phyloP scores from a whole-genome alignment of 2,113 vertebrate genomes.

The Clarias magur region DNA sequence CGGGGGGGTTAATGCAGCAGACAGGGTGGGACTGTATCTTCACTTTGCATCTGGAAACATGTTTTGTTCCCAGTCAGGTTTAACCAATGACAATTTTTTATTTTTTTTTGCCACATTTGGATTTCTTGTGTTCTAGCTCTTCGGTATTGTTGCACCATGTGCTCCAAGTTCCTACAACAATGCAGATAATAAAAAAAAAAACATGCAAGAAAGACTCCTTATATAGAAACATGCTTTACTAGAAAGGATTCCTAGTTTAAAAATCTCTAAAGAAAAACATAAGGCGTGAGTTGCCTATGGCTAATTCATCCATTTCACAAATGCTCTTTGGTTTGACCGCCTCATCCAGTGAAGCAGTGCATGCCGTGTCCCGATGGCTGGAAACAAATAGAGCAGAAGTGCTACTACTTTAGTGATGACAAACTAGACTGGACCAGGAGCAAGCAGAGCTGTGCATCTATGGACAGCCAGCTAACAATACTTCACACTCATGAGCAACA shows the following conservation, averaged over 20 bases:
- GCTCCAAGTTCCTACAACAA: background rate
- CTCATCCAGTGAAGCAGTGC: conserved; percentile 50
- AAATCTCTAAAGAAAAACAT: background rate
- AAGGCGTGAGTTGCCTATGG: background rate
- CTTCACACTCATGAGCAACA: conserved; percentile 61
- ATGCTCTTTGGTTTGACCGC: background rate
- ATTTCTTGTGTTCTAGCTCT: background rate
- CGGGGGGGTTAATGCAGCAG: background rate
- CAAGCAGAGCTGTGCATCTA: conserved; percentile 58
- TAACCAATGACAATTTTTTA: background rate
- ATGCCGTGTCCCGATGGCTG: conserved; percentile 59
- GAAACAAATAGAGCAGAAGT: conserved; percentile 53
- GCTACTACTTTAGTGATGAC: conserved; percentile 63
- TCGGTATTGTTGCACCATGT: background rate
- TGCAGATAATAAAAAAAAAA: background rate
- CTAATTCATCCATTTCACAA: background rate
- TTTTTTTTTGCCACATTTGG: background rate
- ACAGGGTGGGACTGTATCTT: background rate
- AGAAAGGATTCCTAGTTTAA: background rate
- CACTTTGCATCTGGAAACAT: background rate
- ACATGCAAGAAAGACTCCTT: background rate
- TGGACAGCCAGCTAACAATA: conserved; percentile 60
- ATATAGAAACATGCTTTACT: no score
- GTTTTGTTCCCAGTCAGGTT: background rate
- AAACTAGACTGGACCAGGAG: conserved; percentile 62